These are phyloP conservation scores for Pocillopora verrucosa DNA, from an alignment of 64 coral and sea anemone species.

Conservation along the genomic window DNA sequence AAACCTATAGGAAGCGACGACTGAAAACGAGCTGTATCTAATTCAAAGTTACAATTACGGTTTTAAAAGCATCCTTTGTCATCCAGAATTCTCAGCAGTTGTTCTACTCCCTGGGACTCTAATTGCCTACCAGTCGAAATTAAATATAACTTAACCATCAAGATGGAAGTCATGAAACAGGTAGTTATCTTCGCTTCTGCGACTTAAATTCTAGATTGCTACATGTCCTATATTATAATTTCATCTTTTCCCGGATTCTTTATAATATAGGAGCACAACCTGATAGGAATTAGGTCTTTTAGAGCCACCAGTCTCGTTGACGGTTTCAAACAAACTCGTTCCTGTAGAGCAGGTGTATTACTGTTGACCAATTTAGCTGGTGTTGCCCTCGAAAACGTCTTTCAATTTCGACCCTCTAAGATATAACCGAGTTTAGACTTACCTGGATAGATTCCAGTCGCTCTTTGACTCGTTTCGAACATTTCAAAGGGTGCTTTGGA, in stretches of 20 bases:
- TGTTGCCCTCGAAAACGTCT: background rate
- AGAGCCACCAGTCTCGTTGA: background rate
- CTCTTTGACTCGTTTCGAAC: background rate
- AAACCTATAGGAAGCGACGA: background rate
- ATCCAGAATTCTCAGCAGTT: background rate
- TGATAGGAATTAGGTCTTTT: background rate
- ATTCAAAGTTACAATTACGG: background rate
- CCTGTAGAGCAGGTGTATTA: background rate
- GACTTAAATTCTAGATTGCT: background rate
- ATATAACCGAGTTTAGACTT: background rate
- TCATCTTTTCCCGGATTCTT: too few species aligned
- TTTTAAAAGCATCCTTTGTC: background rate
- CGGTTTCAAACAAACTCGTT: background rate
- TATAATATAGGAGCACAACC: background rate
- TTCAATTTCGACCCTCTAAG: background rate
- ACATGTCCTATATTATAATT: too few species aligned
- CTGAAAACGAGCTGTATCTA: background rate
- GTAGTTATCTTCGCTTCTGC: background rate
- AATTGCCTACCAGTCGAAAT: background rate
- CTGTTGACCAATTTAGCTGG: background rate
- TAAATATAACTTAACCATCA: background rate
- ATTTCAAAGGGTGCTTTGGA: background rate
- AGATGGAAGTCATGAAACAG: background rate
- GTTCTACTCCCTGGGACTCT: background rate
- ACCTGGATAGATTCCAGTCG: background rate